Conservation (phyloP, 2,888 invertebrate genomes). For the Digitonthophagus gazella region DNA sequence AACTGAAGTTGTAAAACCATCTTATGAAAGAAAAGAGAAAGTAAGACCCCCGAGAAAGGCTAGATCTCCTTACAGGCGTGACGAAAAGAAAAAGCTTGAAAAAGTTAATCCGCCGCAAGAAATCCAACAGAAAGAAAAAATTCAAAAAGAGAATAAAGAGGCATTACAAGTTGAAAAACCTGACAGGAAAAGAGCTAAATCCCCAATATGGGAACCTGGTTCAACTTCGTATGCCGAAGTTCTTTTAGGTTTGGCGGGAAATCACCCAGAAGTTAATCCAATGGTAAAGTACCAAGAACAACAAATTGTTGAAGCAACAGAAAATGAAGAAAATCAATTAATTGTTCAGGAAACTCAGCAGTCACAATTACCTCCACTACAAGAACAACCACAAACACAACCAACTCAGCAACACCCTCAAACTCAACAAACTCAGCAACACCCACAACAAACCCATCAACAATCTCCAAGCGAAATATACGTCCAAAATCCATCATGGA, state of each 20-base stretch:
- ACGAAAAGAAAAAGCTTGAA: slow-evolving; percentile 35
- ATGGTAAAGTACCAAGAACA: neutral
- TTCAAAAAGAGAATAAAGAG: slow-evolving; percentile 29
- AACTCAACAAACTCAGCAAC: slow-evolving; percentile 15
- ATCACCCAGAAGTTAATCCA: neutral
- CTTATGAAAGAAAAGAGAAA: slow-evolving; percentile 35
- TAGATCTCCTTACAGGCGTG: slow-evolving; percentile 54
- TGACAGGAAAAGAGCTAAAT: slow-evolving; percentile 57
- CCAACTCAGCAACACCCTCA: slow-evolving; percentile 11
- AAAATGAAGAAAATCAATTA: neutral
- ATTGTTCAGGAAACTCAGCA: too few species aligned
- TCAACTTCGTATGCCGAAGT: slow-evolving; percentile 79
- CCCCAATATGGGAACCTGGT: slow-evolving; percentile 73
- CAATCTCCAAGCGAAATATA: slow-evolving; percentile 10
- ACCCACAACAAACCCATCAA: neutral
- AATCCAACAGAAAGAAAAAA: slow-evolving; percentile 10
- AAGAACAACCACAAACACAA: neutral
- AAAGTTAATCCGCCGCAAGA: neutral
- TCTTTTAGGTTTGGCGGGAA: slow-evolving; percentile 57
- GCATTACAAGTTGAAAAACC: slow-evolving; percentile 44
- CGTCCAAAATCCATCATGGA: slow-evolving; percentile 25
- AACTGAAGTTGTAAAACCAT: neutral
- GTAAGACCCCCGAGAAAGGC: slow-evolving; percentile 52
- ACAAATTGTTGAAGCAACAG: neutral
- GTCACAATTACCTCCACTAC: neutral